A percentile compares a stretch with the other conserved stretches of the same genome.
These are phyloP conservation scores for Daptonema setosum DNA, from an alignment of 2,888 invertebrate species.

Conservation along the genomic window DNA sequence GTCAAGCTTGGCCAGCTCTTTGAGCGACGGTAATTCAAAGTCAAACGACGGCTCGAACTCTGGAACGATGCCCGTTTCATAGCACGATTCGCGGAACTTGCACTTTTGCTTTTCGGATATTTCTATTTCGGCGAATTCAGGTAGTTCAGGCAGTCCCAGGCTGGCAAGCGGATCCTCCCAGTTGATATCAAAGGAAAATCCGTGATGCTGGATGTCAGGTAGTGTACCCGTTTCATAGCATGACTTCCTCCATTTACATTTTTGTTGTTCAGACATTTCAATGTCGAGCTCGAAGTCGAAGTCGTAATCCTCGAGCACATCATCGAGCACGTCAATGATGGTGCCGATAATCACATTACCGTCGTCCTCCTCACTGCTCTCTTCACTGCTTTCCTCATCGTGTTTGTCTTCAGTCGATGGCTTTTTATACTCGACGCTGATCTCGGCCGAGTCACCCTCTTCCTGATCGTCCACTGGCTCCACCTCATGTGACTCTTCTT, in stretches of 20 bases:
- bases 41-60: not conserved
- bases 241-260: conserved; percentile 18
- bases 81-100: conserved; percentile 19
- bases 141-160: not conserved
- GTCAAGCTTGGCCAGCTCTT: not conserved
- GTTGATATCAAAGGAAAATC: not conserved
- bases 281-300: too few species aligned
- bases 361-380: not conserved
- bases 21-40: not conserved
- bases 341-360: not conserved
- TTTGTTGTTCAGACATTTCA: conserved; percentile 6
- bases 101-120: conserved; percentile 22
- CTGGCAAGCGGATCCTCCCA: too few species aligned
- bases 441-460: too few species aligned
- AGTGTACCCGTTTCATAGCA: conserved; percentile 16
- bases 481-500: too few species aligned
- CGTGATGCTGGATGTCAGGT: not conserved
- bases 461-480: too few species aligned
- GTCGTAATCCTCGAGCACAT: too few species aligned
- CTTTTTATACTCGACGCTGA: too few species aligned
- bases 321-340: not conserved
- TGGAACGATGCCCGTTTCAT: conserved; percentile 16
- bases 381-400: not conserved
- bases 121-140: too few species aligned
- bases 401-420: not conserved